Percentiles rank a stretch among this genome's conserved stretches.
These are phyloP conservation scores for Volucella inanis DNA, from an alignment of 2,888 invertebrate species.

Conservation along the genomic window DNA sequence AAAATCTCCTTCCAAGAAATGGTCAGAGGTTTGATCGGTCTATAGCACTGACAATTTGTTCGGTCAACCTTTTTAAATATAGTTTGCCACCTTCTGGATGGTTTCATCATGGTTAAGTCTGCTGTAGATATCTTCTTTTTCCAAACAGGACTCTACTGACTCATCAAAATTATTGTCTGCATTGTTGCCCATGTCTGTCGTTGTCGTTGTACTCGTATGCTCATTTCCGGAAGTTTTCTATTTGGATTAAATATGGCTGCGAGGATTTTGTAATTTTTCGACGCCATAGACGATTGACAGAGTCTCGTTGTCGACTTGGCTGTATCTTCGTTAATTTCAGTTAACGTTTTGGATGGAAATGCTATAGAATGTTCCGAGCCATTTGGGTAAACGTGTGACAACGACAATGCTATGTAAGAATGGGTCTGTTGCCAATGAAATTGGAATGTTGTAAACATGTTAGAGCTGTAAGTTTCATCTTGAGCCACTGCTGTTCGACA, in stretches of 20 bases:
- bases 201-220: constrained; percentile 37
- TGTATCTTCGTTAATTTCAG: constrained; percentile 39
- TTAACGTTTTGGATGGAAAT: constrained; percentile 62
- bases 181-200: constrained; percentile 49
- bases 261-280: neutral
- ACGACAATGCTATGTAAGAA: constrained; percentile 31
- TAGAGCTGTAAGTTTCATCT: neutral
- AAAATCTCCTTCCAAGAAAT: too few relatives aligned
- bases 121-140: neutral
- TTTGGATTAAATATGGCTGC: neutral
- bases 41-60: too few relatives aligned
- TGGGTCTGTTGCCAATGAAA: constrained; percentile 56
- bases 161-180: constrained; percentile 18
- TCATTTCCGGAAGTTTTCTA: constrained; percentile 34
- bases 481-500: constrained; percentile 5
- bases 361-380: constrained; percentile 57
- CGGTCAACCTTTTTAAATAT: too few relatives aligned
- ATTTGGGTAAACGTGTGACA: constrained; percentile 38
- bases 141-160: neutral
- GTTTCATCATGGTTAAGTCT: too few relatives aligned
- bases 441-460: constrained; percentile 21
- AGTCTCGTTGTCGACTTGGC: constrained; percentile 58
- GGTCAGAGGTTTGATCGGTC: too few relatives aligned
- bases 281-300: constrained; percentile 39
- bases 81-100: too few relatives aligned